phyloP scores from a whole-genome alignment of 2,113 vertebrate species.

The Tachysurus fulvidraco region DNA sequence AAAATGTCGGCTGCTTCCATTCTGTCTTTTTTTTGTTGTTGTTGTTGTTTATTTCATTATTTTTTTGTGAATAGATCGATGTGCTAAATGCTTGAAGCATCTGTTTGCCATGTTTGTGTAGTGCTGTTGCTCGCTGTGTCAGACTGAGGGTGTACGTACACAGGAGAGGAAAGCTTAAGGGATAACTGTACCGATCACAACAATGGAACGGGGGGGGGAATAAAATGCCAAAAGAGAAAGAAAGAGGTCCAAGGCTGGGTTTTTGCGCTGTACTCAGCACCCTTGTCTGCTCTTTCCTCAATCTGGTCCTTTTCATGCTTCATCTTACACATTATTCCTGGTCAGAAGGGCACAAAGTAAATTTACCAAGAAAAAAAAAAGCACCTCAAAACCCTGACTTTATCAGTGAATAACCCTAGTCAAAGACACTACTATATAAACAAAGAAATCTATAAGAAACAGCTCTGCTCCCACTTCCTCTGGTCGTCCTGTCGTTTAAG shows the following conservation, averaged over 20 bases:
- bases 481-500: conserved; percentile 33
- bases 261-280: conserved; percentile 47
- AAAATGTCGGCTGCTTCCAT: conserved; percentile 51
- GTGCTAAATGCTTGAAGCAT: conserved; percentile 43
- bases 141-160: conserved; percentile 43
- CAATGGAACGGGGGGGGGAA: neutral
- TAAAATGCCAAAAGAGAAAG: neutral
- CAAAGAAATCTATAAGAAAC: conserved; percentile 16
- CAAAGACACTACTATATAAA: conserved; percentile 27
- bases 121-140: conserved; percentile 46
- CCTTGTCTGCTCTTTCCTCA: conserved; percentile 39
- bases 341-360: conserved; percentile 53
- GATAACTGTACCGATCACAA: conserved; percentile 17
- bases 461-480: conserved; percentile 38
- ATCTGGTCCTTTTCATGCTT: conserved; percentile 46
- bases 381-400: neutral
- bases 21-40: conserved; percentile 40
- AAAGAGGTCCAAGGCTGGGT: conserved; percentile 34
- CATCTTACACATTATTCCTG: conserved; percentile 57
- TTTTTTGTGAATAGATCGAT: conserved; percentile 42
- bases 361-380: neutral
- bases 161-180: conserved; percentile 45
- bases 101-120: conserved; percentile 53
- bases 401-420: conserved; percentile 55
- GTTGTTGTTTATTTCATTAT: conserved; percentile 8